phyloP scores from a whole-genome alignment of 2,797 vertebrate genomes.

The Xenops minutus region DNA sequence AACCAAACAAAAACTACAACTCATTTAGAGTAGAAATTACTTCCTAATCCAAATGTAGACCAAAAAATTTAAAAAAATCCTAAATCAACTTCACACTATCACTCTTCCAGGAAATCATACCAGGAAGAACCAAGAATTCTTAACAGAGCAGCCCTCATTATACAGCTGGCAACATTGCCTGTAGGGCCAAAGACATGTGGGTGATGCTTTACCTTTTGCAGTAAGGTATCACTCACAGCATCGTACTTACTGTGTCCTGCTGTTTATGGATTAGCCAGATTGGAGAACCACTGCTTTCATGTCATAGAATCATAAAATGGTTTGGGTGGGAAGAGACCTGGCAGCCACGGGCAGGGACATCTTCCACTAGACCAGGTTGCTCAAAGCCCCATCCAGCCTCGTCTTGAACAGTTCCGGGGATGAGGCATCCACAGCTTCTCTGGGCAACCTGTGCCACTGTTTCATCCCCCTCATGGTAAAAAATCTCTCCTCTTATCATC shows the following conservation, averaged over 20 bases:
- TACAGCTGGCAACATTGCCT: not conserved
- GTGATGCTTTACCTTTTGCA: not conserved
- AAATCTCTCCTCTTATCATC: not conserved
- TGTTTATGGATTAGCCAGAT: not conserved
- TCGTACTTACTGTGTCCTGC: fast-evolving
- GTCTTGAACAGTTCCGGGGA: not conserved
- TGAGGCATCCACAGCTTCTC: not conserved
- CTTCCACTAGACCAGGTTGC: not conserved
- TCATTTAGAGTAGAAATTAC: not conserved
- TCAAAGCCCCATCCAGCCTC: not conserved
- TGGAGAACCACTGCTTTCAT: not conserved
- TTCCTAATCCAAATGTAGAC: not conserved
- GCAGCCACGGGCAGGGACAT: not conserved
- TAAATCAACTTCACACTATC: not conserved
- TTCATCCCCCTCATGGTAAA: not conserved
- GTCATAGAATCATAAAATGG: fast-evolving
- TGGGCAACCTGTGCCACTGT: not conserved
- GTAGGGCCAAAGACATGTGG: not conserved
- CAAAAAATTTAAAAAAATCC: fast-evolving
- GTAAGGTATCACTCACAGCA: not conserved
- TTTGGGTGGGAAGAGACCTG: not conserved
- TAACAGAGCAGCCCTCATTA: not conserved
- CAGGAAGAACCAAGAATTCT: not conserved
- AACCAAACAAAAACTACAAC: not conserved
- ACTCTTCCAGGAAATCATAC: not conserved